Conservation (phyloP, 1,140 invertebrate species). For the Apis cerana region DNA sequence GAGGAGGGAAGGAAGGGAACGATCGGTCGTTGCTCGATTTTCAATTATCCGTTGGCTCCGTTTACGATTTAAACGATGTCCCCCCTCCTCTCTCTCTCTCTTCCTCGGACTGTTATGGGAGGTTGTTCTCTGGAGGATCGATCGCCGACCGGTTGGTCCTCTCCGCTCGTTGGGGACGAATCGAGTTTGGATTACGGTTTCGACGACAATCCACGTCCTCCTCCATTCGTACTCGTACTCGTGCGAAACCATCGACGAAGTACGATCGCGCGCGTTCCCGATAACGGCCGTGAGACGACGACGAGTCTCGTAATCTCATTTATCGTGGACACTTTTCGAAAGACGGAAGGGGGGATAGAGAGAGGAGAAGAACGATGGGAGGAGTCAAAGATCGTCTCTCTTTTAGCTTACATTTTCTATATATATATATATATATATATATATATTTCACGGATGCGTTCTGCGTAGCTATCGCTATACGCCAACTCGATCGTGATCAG, state of each 20-base stretch:
- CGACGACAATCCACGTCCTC: background rate
- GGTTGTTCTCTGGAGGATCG: background rate
- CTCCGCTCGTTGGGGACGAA: background rate
- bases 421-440: background rate
- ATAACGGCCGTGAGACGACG: conserved; percentile 56
- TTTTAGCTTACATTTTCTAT: background rate
- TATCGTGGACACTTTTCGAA: conserved; percentile 46
- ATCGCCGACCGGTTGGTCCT: background rate
- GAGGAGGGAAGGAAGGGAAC: background rate
- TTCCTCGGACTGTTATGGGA: background rate
- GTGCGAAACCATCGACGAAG: conserved; percentile 49
- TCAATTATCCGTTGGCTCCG: conserved; percentile 31
- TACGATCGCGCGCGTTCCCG: conserved; percentile 9
- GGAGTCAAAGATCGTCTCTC: background rate
- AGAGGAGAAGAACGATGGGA: background rate
- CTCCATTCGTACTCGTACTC: conserved; percentile 15
- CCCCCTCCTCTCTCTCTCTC: background rate
- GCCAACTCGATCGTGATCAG: conserved; percentile 28
- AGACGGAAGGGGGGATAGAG: background rate
- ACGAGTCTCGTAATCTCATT: conserved; percentile 59
- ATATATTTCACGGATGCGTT: conserved; percentile 33
- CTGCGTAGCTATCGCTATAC: conserved; percentile 12
- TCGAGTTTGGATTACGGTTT: conserved; percentile 43
- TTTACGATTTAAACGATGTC: conserved; percentile 18
- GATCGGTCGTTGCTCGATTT: background rate